phyloP scores from a whole-genome alignment of 2,888 invertebrate species.

The Bugula neritina region DNA sequence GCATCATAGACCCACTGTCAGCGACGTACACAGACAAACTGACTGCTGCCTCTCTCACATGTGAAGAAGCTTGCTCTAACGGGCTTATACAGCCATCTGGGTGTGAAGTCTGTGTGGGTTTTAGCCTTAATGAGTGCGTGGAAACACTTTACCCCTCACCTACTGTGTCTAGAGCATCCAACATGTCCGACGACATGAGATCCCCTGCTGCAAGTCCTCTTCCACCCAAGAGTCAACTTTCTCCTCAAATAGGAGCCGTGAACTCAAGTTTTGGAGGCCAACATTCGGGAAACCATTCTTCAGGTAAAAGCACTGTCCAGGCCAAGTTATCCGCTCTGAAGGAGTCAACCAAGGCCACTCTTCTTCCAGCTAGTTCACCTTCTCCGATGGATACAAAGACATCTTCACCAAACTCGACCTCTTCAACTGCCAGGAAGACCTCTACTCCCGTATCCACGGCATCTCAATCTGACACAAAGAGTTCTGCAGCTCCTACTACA shows the following conservation, averaged over 20 bases:
- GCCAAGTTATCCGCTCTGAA: too few relatives aligned
- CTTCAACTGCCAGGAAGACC: too few relatives aligned
- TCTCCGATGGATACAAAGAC: too few relatives aligned
- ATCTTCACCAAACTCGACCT: too few relatives aligned
- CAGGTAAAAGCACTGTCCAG: too few relatives aligned
- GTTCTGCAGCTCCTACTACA: too few relatives aligned
- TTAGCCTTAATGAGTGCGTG: constrained; percentile 12
- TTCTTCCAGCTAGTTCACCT: too few relatives aligned
- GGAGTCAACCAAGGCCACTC: too few relatives aligned
- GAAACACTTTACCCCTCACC: constrained; percentile 5
- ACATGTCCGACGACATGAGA: background rate
- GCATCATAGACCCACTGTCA: constrained; percentile 76
- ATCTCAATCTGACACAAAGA: too few relatives aligned
- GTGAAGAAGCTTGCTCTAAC: background rate
- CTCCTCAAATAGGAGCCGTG: background rate
- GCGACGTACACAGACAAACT: constrained; percentile 61
- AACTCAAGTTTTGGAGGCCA: too few relatives aligned
- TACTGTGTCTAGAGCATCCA: background rate
- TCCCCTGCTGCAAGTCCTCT: background rate
- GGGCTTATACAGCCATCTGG: constrained; percentile 1
- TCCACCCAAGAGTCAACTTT: background rate
- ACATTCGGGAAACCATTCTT: too few relatives aligned
- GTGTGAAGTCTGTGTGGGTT: background rate
- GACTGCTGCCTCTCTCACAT: background rate
- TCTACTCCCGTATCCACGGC: too few relatives aligned